Conservation (phyloP, 2,113 vertebrate species). For the Clarias batrachus region DNA sequence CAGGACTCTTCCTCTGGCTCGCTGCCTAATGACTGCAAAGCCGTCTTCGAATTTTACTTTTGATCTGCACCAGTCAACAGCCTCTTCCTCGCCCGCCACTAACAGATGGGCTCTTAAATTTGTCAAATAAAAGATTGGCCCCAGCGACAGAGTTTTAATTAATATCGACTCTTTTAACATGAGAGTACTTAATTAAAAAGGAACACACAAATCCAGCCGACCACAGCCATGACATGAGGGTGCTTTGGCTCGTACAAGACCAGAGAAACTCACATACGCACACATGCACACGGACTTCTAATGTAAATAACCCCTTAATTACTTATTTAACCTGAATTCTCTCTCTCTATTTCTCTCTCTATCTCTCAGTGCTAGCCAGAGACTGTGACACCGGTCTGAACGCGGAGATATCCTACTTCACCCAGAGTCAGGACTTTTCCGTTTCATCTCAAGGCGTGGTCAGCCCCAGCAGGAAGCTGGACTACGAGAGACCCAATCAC, state of each 20-base stretch:
- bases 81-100: constrained; percentile 48
- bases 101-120: constrained; percentile 59
- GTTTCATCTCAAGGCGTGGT: constrained; percentile 78
- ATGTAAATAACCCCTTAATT: background rate
- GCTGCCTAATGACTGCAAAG: constrained; percentile 59
- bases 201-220: constrained; percentile 41
- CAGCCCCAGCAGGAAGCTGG: constrained; percentile 76
- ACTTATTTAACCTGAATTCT: background rate
- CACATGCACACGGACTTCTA: background rate
- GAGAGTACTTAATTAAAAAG: constrained; percentile 60
- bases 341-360: constrained; percentile 29
- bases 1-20: constrained; percentile 55
- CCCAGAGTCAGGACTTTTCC: constrained; percentile 80
- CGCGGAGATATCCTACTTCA: constrained; percentile 81
- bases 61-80: constrained; percentile 60
- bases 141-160: constrained; percentile 55
- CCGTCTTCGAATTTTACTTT: constrained; percentile 61
- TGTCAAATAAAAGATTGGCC: constrained; percentile 64
- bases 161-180: constrained; percentile 60
- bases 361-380: constrained; percentile 76
- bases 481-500: constrained; percentile 85
- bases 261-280: background rate
- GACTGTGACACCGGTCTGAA: constrained; percentile 86
- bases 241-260: constrained; percentile 8
- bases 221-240: constrained; percentile 41